phyloP scores from a whole-genome alignment of 2,113 vertebrate genomes.

The Melanerpes aurifrons region DNA sequence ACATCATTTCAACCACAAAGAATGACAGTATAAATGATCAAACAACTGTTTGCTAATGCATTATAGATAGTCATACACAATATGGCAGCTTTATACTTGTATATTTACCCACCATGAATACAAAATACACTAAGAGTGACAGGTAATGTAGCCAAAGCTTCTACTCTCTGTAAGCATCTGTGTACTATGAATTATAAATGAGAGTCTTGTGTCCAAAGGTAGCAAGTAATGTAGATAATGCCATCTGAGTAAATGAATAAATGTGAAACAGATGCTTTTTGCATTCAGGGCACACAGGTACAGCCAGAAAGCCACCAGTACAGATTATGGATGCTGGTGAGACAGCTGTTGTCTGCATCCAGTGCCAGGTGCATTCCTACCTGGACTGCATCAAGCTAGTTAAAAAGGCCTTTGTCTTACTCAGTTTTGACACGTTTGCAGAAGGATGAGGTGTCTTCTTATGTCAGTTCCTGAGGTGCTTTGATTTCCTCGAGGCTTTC shows the following conservation, averaged over 20 bases:
- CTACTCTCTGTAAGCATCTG: conserved; percentile 76
- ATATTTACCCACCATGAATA: conserved; percentile 59
- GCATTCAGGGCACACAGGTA: conserved; percentile 73
- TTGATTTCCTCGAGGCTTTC: background rate
- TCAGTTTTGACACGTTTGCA: background rate
- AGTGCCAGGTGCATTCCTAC: conserved; percentile 64
- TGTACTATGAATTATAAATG: conserved; percentile 79
- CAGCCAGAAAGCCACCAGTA: conserved; percentile 68
- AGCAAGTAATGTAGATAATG: conserved; percentile 69
- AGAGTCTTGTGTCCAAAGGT: conserved; percentile 75
- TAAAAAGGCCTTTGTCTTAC: background rate
- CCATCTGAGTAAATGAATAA: conserved; percentile 76
- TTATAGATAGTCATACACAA: conserved; percentile 65
- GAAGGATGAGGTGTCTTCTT: background rate
- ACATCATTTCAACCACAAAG: conserved; percentile 52
- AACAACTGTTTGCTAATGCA: conserved; percentile 66
- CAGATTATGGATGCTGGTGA: conserved; percentile 73
- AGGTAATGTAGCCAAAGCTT: conserved; percentile 70
- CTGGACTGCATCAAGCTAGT: background rate
- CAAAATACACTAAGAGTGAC: conserved; percentile 71
- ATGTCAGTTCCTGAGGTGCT: background rate
- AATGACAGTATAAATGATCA: conserved; percentile 61
- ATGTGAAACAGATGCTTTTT: conserved; percentile 78
- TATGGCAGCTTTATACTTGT: conserved; percentile 71
- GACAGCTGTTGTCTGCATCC: conserved; percentile 66